phyloP scores from a whole-genome alignment of 2,888 invertebrate species.

The Andrena marginata region DNA sequence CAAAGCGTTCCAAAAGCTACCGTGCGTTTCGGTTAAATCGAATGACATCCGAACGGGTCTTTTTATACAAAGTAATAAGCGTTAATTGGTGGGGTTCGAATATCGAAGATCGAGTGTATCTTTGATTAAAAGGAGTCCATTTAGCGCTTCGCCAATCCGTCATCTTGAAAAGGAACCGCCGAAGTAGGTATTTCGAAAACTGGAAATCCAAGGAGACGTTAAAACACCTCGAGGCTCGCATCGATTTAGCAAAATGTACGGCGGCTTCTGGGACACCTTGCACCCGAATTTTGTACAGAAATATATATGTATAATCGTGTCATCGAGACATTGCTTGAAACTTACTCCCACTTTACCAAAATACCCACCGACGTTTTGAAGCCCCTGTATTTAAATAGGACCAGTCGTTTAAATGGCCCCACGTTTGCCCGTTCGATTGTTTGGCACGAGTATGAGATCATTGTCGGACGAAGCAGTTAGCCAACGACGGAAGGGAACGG shows the following conservation, averaged over 20 bases:
- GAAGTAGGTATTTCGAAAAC: not conserved
- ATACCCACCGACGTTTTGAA: not conserved
- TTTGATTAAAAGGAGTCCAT: too few relatives aligned
- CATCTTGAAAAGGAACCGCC: too few relatives aligned
- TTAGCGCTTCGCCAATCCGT: too few relatives aligned
- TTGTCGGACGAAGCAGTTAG: not conserved
- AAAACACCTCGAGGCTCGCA: not conserved
- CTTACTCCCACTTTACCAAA: not conserved
- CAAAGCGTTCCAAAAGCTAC: not conserved
- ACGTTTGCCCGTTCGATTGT: slow-evolving; percentile 5
- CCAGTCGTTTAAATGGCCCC: not conserved
- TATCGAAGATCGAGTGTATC: too few relatives aligned
- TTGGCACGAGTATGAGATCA: not conserved
- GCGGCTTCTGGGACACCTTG: not conserved
- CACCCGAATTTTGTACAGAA: too few relatives aligned
- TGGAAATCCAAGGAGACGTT: not conserved
- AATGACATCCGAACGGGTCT: not conserved
- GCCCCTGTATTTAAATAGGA: not conserved
- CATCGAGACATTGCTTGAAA: slow-evolving; percentile 6
- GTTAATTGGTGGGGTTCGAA: too few relatives aligned
- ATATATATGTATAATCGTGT: not conserved
- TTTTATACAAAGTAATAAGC: too few relatives aligned
- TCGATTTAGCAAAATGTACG: not conserved
- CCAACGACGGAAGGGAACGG: slow-evolving; percentile 50
- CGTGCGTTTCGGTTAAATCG: not conserved